Base-by-base conservation (phyloP, 1,140 invertebrate species). In the Caenorhabditis brenneri region DNA sequence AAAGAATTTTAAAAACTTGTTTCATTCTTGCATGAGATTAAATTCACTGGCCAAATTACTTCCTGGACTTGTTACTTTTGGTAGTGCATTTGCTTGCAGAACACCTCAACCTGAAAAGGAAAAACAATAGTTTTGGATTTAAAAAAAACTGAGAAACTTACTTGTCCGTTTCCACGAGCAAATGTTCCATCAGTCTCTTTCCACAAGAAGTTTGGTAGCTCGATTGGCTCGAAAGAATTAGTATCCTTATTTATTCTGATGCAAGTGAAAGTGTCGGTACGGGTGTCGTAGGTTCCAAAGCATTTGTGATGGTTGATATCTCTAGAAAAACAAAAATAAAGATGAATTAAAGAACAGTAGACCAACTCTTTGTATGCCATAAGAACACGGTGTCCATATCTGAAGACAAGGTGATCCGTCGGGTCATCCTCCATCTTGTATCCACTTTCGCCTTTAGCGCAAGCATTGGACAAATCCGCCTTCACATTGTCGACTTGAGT, bases 211-310 rank as follows among this genome's bases (percentile, higher is more conserved):
- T 74, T 74, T 16, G 33, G 65, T 12, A 42, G 7, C n/a, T 74
- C 65, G 65, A 74, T 42, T 42, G 65, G 65, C 2, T 1, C 19
- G 7, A 74, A 15, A 6, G 24, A 42, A 6, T 24, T 6, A 2
- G 5, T 24, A 5, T 3, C 5, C 10, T n/a, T 10, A 0, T 46
- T n/a, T 6, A 12, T 12, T 24, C 10, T n/a, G 36, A 74, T 74
- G 36, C 65, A 74, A n/a, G 65, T 74, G 36, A 74, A 74, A 9
- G 36, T 74, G 65, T 74, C 65, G 5, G 65, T 74, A 46, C 65
- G 65, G n/a, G 65, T 74, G 15, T 74, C 65, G 10, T 74, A 74
- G 0, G 65, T 74, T 42, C 65, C 65, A n/a, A 74, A 24, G 36
- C 65, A 74, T 4, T 74, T 74, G 16, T 33, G 15, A 0, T 33